A percentile compares a stretch with the other conserved stretches of the same genome.
Conservation (phyloP, 2,113 vertebrate species). For the Pollimyrus isidori region DNA sequence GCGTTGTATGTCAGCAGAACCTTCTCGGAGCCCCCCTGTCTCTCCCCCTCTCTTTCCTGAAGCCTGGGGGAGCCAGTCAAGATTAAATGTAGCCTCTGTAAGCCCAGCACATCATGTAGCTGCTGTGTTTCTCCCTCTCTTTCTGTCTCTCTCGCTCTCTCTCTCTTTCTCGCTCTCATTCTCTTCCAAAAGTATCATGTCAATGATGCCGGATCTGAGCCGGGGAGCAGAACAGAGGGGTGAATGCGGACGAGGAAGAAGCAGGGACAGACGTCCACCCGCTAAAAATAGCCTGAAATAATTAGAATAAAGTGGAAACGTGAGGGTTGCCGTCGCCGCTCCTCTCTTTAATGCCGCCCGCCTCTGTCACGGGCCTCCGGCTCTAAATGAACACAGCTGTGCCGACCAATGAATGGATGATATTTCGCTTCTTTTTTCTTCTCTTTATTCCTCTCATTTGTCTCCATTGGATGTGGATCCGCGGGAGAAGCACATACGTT, state of each 20-base stretch:
- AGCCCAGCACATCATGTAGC: slow-evolving; percentile 86
- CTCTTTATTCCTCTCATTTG: slow-evolving; percentile 31
- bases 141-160: slow-evolving; percentile 29
- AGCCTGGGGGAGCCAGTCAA: slow-evolving; percentile 85
- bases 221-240: slow-evolving; percentile 6
- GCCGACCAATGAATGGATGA: slow-evolving; percentile 57
- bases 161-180: slow-evolving; percentile 26
- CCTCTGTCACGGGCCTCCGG: slow-evolving; percentile 50
- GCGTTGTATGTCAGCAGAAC: slow-evolving; percentile 70
- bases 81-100: slow-evolving; percentile 95
- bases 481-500: slow-evolving; percentile 35
- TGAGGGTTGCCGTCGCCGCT: slow-evolving; percentile 31
- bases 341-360: slow-evolving; percentile 31
- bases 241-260: slow-evolving; percentile 32
- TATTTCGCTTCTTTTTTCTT: slow-evolving; percentile 42
- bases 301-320: slow-evolving; percentile 29
- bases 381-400: slow-evolving; percentile 59
- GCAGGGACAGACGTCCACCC: slow-evolving; percentile 41
- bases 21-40: slow-evolving; percentile 59
- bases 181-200: slow-evolving; percentile 39
- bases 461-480: slow-evolving; percentile 31
- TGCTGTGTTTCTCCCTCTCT: slow-evolving; percentile 66
- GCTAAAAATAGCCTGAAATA: slow-evolving; percentile 35
- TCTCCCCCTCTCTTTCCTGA: slow-evolving; percentile 61
- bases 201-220: slow-evolving; percentile 56